Base-by-base conservation (phyloP, 2,888 invertebrate genomes). In the Ptychoptera contaminata region DNA sequence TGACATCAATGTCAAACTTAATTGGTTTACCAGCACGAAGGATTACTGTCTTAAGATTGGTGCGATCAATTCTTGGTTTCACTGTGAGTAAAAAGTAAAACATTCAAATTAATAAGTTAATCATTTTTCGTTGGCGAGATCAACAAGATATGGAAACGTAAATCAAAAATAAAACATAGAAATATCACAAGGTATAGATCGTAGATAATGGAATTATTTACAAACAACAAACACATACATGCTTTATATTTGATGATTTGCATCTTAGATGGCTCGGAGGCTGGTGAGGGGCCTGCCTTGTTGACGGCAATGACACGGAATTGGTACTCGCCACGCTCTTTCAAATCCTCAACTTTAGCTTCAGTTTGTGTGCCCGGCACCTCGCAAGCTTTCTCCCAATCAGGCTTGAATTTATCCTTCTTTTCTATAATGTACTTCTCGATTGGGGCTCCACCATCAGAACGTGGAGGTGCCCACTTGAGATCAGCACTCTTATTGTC, bases 11-110 rank as follows among this genome's bases (percentile, higher is more conserved):
- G 62, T 93, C 92, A 62, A 92, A 85, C 67, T 86, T 90, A 51
- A 96, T 80, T 0, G 81, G 75, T 65, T 94, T 92, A 34, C 94
- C 94, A 49, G 90, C 86, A 53, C 92, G 84, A 11, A 96, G 82
- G 10, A 82, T 81, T 39, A 91, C 71, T 40, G 86, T 80, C 63
- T 94, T 91, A 52, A 96, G 70, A 65, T 93, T 92, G 3, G 92
- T 90, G 53, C 94, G 79, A 67, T 96, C 93, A 63, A 98, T 98
- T 60, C 90, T 82, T 36, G 98, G 98, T 67, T 96, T 94, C 62
- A 96, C 92, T 92, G 59, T 23, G 23, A 3, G 7, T 7, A 23
- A 23, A 3, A 23, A 23, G n/a, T n/a, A 23, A 23, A 23, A 23
- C 3, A 23, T 3, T 23, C 23, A 7, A 23, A 7, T 7, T 5